These are phyloP conservation scores for Helicoverpa armigera DNA, from an alignment of 1,140 invertebrate genomes.

Conservation along the genomic window DNA sequence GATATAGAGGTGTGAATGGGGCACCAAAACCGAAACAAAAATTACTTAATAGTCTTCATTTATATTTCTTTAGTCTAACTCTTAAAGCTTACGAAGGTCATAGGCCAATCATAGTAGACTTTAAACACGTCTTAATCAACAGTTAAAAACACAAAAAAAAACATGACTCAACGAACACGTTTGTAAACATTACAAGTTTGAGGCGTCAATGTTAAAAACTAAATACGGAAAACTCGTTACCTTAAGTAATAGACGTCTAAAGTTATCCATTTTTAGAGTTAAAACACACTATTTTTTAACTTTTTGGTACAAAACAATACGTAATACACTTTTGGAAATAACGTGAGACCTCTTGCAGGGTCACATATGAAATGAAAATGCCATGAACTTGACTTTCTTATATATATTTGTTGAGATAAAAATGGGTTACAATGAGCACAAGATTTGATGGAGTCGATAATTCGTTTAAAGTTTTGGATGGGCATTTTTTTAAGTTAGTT, in stretches of 20 bases:
- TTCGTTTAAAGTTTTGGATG: no score
- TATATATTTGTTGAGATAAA: conserved; percentile 54
- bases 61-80: no score
- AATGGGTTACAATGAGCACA: neutral
- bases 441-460: conserved; percentile 49
- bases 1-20: no score
- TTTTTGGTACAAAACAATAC: neutral
- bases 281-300: neutral
- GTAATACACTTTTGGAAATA: neutral
- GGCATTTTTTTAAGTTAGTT: no score
- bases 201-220: neutral
- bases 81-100: no score
- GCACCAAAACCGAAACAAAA: no score
- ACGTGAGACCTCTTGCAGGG: conserved; percentile 11
- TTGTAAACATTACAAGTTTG: neutral
- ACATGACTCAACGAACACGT: neutral
- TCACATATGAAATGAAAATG: conserved; percentile 54
- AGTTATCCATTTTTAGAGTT: conserved; percentile 60
- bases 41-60: no score
- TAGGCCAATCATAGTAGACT: no score
- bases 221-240: conserved; percentile 60
- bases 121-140: neutral
- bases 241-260: conserved; percentile 64
- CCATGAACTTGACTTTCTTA: conserved; percentile 72
- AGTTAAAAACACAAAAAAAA: neutral